These are phyloP conservation scores for Salpingus planirostris DNA, from an alignment of 2,888 invertebrate species.

Conservation along the genomic window DNA sequence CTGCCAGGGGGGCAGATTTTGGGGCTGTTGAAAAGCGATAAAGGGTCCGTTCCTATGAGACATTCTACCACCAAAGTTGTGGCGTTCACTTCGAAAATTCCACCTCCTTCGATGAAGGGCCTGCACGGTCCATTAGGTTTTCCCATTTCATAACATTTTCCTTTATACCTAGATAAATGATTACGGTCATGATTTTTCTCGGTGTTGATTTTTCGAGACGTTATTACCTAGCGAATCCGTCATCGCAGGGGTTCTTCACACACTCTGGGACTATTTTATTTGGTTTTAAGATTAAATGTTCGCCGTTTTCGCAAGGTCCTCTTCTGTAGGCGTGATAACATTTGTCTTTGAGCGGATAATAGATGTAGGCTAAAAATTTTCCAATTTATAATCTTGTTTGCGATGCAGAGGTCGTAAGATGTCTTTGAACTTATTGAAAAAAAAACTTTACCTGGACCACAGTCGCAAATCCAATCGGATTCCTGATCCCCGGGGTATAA, in stretches of 20 bases:
- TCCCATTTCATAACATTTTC: slow-evolving; percentile 43
- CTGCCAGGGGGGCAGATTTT: slow-evolving; percentile 31
- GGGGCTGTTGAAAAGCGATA: slow-evolving; percentile 27
- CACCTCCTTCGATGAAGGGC: slow-evolving; percentile 36
- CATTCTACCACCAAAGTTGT: slow-evolving; percentile 52
- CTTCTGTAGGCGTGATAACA: slow-evolving; percentile 56
- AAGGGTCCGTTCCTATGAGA: slow-evolving; percentile 30
- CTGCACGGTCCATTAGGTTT: slow-evolving; percentile 42
- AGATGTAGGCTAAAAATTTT: slow-evolving; percentile 50
- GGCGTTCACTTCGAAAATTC: slow-evolving; percentile 52
- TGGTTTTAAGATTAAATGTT: slow-evolving; percentile 49
- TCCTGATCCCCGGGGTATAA: slow-evolving; percentile 58
- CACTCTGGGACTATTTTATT: slow-evolving; percentile 52
- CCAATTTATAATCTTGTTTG: no score
- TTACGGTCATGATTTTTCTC: slow-evolving; percentile 9
- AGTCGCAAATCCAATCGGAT: slow-evolving; percentile 56
- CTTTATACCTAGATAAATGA: slow-evolving; percentile 34
- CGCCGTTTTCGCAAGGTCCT: slow-evolving; percentile 52
- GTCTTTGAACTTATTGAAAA: neutral
- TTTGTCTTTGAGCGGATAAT: slow-evolving; percentile 50
- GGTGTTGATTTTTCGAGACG: slow-evolving; percentile 17
- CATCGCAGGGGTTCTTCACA: slow-evolving; percentile 52
- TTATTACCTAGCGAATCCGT: slow-evolving; percentile 44
- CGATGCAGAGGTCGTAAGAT: no score
- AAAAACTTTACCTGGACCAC: slow-evolving; percentile 44